Evolutionary conservation across 2,113 vertebrate species (phyloP), one percentile per base, ranked within the genome.

Genomic region (Corvus cornix): DNA sequence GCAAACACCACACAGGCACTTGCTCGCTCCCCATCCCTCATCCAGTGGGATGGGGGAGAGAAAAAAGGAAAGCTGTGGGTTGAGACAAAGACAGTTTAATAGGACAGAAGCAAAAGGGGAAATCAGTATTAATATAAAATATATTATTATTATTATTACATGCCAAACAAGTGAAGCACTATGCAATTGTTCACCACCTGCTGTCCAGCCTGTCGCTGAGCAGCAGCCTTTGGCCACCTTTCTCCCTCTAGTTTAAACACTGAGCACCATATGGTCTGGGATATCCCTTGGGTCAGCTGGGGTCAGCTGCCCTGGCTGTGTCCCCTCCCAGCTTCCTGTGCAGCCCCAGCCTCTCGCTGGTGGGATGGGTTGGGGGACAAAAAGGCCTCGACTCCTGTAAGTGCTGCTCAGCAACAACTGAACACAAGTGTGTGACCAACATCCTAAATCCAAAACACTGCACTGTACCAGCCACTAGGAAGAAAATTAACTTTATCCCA

Each of bases 41-140:
- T 41, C 11, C 31, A 37, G 31, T 5, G 31, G 75, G 39, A 67
- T 24, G 11, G 10, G 15, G 6, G 19, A 55, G 16, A 49, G 6
- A 15, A 37, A 23, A 60, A 48, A 35, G 10, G 3, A 30, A 68
- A 60, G 16, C 13, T 55, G 31, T 49, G 13, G 22, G 16, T 1
- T 55, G 31, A 62, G 41, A 68, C 15, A 53, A 48, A 28, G 15
- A 37, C 46, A 55, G 16, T 1, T 49, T 52, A 80, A 48, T 7
- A 22, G 46, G 8, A 31, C 21, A 67, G 46, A 53, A 46, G 35
- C 8, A 58, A 31, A 67, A 85, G 59, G 20, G 3, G 5, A 46
- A 37, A 89, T 9, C 0, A 24, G 5, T 11, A 58, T 10, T 27
- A 23, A 5, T 13, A 69, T 8, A 2, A 13, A 10, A 5, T 41